Evolutionary conservation across 2,888 invertebrate species (phyloP), one percentile per base, ranked within the genome.

Genomic region (Branchellion lobata): DNA sequence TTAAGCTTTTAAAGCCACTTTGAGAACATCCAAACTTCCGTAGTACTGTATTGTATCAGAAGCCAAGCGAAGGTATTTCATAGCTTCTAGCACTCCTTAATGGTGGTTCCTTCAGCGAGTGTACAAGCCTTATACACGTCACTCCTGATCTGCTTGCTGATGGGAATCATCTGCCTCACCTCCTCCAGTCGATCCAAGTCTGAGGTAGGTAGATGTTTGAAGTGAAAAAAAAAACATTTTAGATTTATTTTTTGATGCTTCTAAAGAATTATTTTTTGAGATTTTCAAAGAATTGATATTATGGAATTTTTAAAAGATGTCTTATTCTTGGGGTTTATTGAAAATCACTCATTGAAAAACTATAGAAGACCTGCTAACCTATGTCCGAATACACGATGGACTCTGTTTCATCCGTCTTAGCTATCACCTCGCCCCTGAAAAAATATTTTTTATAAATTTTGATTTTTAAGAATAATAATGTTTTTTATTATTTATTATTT

Each of bases 101-200:
- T 57, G 24, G n/a, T 18, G 61, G 61, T 57, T 57, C 61, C 76
- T 21, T 57, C 76, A 14, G 76, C 34, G 8, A 51, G 47, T n/a
- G 76, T 29, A 29, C 61, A 61, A 53, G 79, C 73, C 31, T 80
- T 75, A 24, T 82, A 95, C 29, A 94, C 84, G 85, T 94, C 94
- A 0, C 89, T 88, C 84, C 94, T 90, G 75, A 92, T 90, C 87
- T 95, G 95, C 0, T 85, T 86, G 57, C 90, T 90, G 27, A 93
- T 90, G 0, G 96, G 96, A 86, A 96, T 94, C 88, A 94, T 94
- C 81, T 91, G 90, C 76, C 96, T 90, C 0, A 94, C 92, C 85
- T 93, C 91, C 71, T 92, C 91, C 65, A 93, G 91, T 80, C 91
- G 87, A 1, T 89, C 88, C 82, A 93, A 88, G 90, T 95, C 94